Evolutionary conservation across 2,888 invertebrate species (phyloP).

Genomic region (Latheticus oryzae): DNA sequence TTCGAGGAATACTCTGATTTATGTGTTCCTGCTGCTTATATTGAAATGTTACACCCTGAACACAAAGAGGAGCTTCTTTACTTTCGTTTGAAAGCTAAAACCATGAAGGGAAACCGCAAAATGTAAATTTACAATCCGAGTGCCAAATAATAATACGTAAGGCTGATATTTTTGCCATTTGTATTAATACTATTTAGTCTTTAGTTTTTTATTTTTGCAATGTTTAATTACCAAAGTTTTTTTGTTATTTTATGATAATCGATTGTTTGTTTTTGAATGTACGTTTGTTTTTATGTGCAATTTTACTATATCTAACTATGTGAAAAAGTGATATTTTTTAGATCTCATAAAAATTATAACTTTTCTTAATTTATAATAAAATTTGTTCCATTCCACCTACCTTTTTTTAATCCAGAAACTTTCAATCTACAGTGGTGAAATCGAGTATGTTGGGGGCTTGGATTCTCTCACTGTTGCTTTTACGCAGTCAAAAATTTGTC

Average conservation of each 20-base stretch:
- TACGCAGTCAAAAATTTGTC: no score
- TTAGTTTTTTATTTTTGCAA: constrained; percentile 53
- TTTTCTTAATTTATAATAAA: constrained; percentile 35
- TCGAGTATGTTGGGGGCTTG: no score
- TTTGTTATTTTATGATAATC: constrained; percentile 47
- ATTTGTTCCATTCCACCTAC: constrained; percentile 35
- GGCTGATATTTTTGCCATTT: constrained; percentile 41
- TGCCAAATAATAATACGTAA: constrained; percentile 41
- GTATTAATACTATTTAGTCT: constrained; percentile 35
- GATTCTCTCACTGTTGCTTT: no score
- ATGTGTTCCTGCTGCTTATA: constrained; percentile 81
- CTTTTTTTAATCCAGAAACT: no score
- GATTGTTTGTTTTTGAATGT: constrained; percentile 3
- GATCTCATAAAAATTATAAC: constrained; percentile 38
- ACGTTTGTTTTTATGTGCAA: constrained; percentile 54
- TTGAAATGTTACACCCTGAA: constrained; percentile 87
- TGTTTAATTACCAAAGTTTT: constrained; percentile 60
- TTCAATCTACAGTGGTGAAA: no score
- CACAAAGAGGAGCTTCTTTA: constrained; percentile 78
- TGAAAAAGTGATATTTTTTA: constrained; percentile 49
- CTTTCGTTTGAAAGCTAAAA: constrained; percentile 83
- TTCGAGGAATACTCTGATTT: constrained; percentile 75
- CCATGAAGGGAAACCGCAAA: constrained; percentile 71
- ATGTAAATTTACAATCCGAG: constrained; percentile 23
- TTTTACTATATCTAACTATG: constrained; percentile 58